Conservation (phyloP, 2,888 invertebrate genomes). For the Andrena marginata region DNA sequence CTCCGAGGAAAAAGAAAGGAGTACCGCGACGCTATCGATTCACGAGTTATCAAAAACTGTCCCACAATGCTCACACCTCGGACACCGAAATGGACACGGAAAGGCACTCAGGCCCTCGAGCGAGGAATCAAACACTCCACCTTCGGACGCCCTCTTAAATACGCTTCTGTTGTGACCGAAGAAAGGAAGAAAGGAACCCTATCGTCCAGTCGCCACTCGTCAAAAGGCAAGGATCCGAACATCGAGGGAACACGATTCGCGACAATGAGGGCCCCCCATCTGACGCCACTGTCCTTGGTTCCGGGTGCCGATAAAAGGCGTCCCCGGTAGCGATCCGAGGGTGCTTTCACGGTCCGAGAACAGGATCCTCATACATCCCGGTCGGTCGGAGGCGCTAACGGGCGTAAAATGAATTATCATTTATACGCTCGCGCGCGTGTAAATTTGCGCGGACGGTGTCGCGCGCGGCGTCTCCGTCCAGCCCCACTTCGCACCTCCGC, state of each 20-base stretch:
- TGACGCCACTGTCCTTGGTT: not conserved
- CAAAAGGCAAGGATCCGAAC: not conserved
- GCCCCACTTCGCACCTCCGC: constrained; percentile 79
- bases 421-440: constrained; percentile 69
- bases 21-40: too few relatives aligned
- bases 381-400: constrained; percentile 63
- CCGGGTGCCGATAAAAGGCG: not conserved
- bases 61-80: too few relatives aligned
- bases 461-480: constrained; percentile 46
- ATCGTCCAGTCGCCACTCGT: not conserved
- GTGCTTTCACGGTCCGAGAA: constrained; percentile 52
- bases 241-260: not conserved
- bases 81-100: constrained; percentile 46
- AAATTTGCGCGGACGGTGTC: constrained; percentile 76
- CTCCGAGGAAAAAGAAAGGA: too few relatives aligned
- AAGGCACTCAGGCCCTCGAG: not conserved
- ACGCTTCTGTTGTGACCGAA: not conserved
- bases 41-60: too few relatives aligned
- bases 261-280: not conserved
- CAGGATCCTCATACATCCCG: constrained; percentile 47
- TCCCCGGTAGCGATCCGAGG: constrained; percentile 50
- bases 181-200: not conserved
- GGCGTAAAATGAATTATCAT: constrained; percentile 78
- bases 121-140: constrained; percentile 20
- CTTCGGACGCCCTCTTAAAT: too few relatives aligned